Percentiles rank a stretch among this genome's conserved stretches.
phyloP scores from a whole-genome alignment of 1,140 invertebrate species.

The Leptopilina clavipes region DNA sequence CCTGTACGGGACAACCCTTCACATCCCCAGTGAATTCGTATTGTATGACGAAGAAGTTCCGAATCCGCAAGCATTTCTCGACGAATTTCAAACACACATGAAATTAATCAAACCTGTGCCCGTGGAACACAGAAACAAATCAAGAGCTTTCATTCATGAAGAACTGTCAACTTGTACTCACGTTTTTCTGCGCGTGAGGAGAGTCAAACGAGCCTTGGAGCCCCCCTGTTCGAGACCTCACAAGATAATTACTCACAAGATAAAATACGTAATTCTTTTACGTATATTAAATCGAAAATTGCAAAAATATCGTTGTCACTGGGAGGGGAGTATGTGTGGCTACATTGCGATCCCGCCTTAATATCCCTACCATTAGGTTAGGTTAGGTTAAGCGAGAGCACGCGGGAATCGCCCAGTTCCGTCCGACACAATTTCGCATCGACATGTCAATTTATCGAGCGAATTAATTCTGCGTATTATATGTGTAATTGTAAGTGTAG shows the following conservation, averaged over 20 bases:
- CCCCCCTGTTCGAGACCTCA: slow-evolving; percentile 55
- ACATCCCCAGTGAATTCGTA: slow-evolving; percentile 65
- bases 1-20: slow-evolving; percentile 59
- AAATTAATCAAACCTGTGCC: slow-evolving; percentile 40
- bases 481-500: too few species aligned
- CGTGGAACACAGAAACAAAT: slow-evolving; percentile 37
- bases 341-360: too few species aligned
- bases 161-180: slow-evolving; percentile 46
- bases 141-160: slow-evolving; percentile 39
- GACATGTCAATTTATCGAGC: too few species aligned
- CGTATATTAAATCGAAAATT: too few species aligned
- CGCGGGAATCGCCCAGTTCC: too few species aligned
- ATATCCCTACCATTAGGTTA: too few species aligned
- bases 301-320: too few species aligned
- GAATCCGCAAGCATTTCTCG: slow-evolving; percentile 51
- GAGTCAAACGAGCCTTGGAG: slow-evolving; percentile 46
- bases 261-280: too few species aligned
- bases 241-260: slow-evolving; percentile 46
- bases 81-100: slow-evolving; percentile 43
- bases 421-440: too few species aligned
- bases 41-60: slow-evolving; percentile 40
- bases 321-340: too few species aligned
- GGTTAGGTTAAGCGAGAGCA: too few species aligned
- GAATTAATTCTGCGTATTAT: too few species aligned
- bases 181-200: slow-evolving; percentile 52